These are phyloP conservation scores for Glomeris marginata DNA, from an alignment of 2,888 invertebrate species.

Conservation along the genomic window DNA sequence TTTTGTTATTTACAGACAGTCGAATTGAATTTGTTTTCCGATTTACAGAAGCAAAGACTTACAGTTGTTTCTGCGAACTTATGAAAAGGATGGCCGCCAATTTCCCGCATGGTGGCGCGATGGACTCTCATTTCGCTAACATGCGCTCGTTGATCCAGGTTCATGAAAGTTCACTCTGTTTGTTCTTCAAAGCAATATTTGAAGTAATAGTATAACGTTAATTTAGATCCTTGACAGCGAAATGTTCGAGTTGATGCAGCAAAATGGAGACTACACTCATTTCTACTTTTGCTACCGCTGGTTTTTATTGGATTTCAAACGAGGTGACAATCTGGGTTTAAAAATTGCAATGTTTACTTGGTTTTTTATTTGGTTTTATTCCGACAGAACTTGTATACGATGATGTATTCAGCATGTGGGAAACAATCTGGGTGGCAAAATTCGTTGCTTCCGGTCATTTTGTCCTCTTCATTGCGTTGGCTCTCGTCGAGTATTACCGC, in stretches of 20 bases:
- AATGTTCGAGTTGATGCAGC: conserved; percentile 85
- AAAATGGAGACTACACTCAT: conserved; percentile 89
- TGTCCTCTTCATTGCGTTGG: conserved; percentile 81
- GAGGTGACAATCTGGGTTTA: conserved; percentile 35
- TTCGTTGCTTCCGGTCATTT: conserved; percentile 74
- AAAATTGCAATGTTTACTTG: not conserved
- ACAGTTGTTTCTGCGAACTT: conserved; percentile 76
- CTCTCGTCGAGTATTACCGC: conserved; percentile 77
- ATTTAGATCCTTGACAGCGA: conserved; percentile 87
- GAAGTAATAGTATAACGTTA: too few relatives aligned
- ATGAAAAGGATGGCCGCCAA: conserved; percentile 85
- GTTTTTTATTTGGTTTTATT: not conserved
- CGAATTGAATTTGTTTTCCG: not conserved
- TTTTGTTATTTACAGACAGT: not conserved
- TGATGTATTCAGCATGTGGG: conserved; percentile 88
- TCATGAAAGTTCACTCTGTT: conserved; percentile 14
- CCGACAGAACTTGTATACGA: conserved; percentile 66
- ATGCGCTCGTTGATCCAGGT: conserved; percentile 52
- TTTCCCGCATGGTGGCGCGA: conserved; percentile 79
- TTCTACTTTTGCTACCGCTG: conserved; percentile 96
- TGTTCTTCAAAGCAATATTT: not conserved
- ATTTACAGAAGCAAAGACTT: conserved; percentile 59
- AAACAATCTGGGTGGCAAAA: conserved; percentile 88
- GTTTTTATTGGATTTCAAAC: conserved; percentile 91
- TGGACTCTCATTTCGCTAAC: conserved; percentile 92